Percentiles rank a stretch among this genome's conserved stretches.
Conservation (phyloP, 2,888 invertebrate genomes). For the Epistrophe eligans region DNA sequence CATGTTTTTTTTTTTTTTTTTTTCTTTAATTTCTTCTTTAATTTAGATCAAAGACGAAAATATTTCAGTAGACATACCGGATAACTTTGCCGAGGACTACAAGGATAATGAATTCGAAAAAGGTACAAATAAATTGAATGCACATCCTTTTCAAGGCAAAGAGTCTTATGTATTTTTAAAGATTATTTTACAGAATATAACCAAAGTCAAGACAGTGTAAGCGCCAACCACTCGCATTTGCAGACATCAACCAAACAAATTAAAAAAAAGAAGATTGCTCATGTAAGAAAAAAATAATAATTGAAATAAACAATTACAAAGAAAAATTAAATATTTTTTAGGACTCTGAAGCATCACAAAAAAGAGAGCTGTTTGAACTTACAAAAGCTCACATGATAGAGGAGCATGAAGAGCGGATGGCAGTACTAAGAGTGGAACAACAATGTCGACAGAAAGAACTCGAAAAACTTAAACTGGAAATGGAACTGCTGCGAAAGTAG, state of each 20-base stretch:
- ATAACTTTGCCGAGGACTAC: background rate
- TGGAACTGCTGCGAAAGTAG: background rate
- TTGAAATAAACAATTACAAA: background rate
- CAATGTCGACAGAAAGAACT: slow-evolving; percentile 9
- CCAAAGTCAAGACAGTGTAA: background rate
- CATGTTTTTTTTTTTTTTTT: background rate
- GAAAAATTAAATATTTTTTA: background rate
- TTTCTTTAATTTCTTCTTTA: background rate
- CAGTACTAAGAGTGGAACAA: background rate
- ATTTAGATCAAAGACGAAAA: background rate
- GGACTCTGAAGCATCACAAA: background rate
- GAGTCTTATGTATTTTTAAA: background rate
- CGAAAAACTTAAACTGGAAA: background rate
- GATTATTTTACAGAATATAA: slow-evolving; percentile 1
- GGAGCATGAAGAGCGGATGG: background rate
- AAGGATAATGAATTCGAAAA: background rate
- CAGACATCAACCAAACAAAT: background rate
- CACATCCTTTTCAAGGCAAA: background rate
- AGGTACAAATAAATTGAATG: background rate
- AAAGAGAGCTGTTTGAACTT: background rate
- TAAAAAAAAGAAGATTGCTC: background rate
- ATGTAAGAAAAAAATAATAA: background rate
- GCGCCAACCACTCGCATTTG: background rate
- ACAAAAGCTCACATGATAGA: background rate
- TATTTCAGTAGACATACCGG: background rate